A percentile compares a stretch with the other conserved stretches of the same genome.
Evolutionary conservation across 2,888 invertebrate genomes (phyloP).

Genomic region (Drepana falcataria): DNA sequence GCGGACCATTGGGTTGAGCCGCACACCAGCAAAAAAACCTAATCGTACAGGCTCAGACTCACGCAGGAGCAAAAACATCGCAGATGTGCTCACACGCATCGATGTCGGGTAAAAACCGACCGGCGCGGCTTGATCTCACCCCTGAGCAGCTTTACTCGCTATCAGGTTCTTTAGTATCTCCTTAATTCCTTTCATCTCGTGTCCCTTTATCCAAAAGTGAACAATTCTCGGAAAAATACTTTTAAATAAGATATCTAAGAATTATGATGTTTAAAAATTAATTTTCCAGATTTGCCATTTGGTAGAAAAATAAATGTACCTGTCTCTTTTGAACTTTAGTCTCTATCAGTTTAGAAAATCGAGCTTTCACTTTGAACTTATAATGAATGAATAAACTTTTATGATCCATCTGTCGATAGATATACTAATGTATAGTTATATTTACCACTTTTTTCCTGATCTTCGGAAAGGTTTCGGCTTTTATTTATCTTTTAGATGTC

Average conservation of each 20-base stretch:
- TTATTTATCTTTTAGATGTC: constrained; percentile 41
- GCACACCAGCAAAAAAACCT: constrained; percentile 42
- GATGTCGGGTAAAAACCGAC: constrained; percentile 50
- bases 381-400: too few relatives aligned
- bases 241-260: neutral
- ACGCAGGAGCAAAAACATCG: constrained; percentile 46
- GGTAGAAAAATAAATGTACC: too few relatives aligned
- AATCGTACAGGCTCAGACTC: constrained; percentile 37
- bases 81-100: constrained; percentile 70
- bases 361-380: constrained; percentile 8
- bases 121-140: constrained; percentile 31
- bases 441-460: too few relatives aligned
- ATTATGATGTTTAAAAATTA: neutral
- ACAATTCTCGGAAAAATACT: neutral
- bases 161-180: constrained; percentile 24
- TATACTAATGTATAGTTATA: neutral
- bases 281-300: too few relatives aligned
- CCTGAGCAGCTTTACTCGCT: constrained; percentile 28
- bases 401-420: constrained; percentile 18
- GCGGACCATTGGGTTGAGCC: constrained; percentile 33
- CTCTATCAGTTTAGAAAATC: constrained; percentile 5
- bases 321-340: neutral
- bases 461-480: constrained; percentile 19
- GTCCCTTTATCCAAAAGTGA: neutral
- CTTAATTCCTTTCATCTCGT: constrained; percentile 8